Percentiles rank a stretch among this genome's conserved stretches.
These are phyloP conservation scores for Dynastes grantii DNA, from an alignment of 2,888 invertebrate species.

Conservation along the genomic window DNA sequence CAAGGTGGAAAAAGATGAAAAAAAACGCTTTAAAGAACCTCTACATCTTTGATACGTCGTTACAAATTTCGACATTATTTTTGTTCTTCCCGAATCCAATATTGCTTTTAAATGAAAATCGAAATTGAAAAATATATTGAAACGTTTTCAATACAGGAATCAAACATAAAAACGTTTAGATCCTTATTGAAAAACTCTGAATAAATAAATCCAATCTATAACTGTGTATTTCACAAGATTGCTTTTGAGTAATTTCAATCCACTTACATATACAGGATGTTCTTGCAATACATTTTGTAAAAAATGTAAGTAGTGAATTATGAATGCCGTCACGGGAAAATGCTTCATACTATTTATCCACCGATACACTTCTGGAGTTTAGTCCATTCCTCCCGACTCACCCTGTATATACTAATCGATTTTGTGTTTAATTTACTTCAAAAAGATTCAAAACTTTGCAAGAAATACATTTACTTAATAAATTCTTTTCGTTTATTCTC, in stretches of 20 bases:
- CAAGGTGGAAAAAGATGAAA: neutral
- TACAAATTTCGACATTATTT: neutral
- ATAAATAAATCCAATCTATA: too few relatives aligned
- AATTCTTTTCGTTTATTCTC: neutral
- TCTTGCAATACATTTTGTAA: too few relatives aligned
- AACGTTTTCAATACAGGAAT: neutral
- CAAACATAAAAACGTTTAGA: neutral
- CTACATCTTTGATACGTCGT: neutral
- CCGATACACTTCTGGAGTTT: too few relatives aligned
- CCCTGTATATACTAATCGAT: too few relatives aligned
- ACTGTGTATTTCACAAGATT: neutral
- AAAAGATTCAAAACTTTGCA: too few relatives aligned
- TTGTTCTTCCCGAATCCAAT: neutral
- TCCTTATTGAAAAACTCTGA: neutral
- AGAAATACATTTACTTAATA: neutral
- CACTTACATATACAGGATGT: neutral
- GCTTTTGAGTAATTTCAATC: neutral
- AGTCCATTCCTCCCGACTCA: too few relatives aligned
- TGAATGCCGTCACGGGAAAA: too few relatives aligned
- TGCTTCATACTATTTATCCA: too few relatives aligned
- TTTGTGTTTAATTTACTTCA: too few relatives aligned
- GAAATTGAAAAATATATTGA: constrained; percentile 8
- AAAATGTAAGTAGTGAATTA: too few relatives aligned
- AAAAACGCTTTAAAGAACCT: neutral
- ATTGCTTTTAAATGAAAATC: constrained; percentile 13